Percentiles rank a stretch among this genome's conserved stretches.
phyloP scores from a whole-genome alignment of 1,140 invertebrate genomes.

The Anagrus nilaparvatae region DNA sequence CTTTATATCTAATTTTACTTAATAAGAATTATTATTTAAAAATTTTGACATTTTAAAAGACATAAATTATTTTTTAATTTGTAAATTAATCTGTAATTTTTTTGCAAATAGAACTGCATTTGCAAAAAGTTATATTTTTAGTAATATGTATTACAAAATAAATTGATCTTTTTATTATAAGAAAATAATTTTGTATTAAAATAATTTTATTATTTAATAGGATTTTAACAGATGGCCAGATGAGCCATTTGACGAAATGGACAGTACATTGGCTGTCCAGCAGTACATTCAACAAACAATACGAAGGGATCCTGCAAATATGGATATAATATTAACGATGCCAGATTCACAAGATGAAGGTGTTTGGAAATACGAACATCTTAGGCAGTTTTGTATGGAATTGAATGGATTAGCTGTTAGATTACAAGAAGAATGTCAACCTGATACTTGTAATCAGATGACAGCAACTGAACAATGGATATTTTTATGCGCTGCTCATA shows the following conservation, averaged over 20 bases:
- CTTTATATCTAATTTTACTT: no score
- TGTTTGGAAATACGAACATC: slow-evolving; percentile 99
- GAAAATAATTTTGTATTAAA: no score
- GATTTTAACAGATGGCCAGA: slow-evolving; percentile 97
- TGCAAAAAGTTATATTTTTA: no score
- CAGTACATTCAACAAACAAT: slow-evolving; percentile 99
- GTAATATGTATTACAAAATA: no score
- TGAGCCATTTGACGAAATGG: slow-evolving; percentile 99
- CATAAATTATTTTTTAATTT: no score
- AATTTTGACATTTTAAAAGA: no score
- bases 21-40: no score
- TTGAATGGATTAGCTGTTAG: slow-evolving; percentile 93
- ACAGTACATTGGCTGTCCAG: slow-evolving; percentile 95
- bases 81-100: no score
- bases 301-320: slow-evolving; percentile 80
- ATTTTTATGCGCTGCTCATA: slow-evolving; percentile 98
- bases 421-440: slow-evolving; percentile 89
- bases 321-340: slow-evolving; percentile 90
- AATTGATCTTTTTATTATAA: no score
- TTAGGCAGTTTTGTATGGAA: slow-evolving; percentile 98
- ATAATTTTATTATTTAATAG: no score
- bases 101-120: no score
- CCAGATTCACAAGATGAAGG: slow-evolving; percentile 97
- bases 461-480: slow-evolving; percentile 99
- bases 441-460: slow-evolving; percentile 97